Evolutionary conservation across 2,888 invertebrate genomes (phyloP).

Genomic region (Aricia artaxerxes): DNA sequence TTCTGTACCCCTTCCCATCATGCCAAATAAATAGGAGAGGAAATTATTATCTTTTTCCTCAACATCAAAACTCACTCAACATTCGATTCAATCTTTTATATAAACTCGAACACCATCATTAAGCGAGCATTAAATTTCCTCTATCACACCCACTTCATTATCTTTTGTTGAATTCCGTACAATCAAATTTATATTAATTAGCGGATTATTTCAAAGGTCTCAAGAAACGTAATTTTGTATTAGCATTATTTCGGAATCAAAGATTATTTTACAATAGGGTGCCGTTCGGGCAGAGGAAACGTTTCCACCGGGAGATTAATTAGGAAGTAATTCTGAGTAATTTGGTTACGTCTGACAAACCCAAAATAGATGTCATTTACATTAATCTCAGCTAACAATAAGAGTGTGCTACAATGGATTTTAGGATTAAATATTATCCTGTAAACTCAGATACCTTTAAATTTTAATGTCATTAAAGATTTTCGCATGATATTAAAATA

Average conservation of each 20-base stretch:
- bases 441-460: neutral
- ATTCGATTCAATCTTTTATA: neutral
- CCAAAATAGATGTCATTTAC: slow-evolving; percentile 37
- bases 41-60: neutral
- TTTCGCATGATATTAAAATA: neutral
- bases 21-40: neutral
- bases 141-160: neutral
- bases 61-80: neutral
- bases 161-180: slow-evolving; percentile 11
- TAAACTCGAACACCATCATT: neutral
- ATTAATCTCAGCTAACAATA: slow-evolving; percentile 33
- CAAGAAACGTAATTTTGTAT: slow-evolving; percentile 19
- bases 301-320: slow-evolving; percentile 38
- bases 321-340: slow-evolving; percentile 41
- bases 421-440: neutral
- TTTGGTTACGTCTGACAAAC: slow-evolving; percentile 37
- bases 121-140: neutral
- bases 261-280: slow-evolving; percentile 20
- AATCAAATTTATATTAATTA: slow-evolving; percentile 27
- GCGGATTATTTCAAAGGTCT: slow-evolving; percentile 23
- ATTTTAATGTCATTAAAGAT: neutral
- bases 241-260: slow-evolving; percentile 25
- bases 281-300: slow-evolving; percentile 11
- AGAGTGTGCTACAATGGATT: neutral
- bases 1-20: neutral